A percentile compares a stretch with the other conserved stretches of the same genome.
These are phyloP conservation scores for Tamias sibiricus DNA, from an alignment of 2,113 vertebrate genomes.

Conservation along the genomic window DNA sequence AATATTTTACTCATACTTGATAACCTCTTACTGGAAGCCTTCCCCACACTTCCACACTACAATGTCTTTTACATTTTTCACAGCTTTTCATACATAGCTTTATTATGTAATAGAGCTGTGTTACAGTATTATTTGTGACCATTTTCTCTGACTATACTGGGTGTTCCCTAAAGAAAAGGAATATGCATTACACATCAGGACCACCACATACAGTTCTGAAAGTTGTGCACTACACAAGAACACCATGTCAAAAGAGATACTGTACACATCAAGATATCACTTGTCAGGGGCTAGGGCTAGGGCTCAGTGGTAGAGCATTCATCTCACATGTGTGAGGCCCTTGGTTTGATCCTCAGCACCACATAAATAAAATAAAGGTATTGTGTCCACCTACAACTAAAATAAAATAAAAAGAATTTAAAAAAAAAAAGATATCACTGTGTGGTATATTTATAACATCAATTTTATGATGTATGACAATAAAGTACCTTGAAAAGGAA, in stretches of 20 bases:
- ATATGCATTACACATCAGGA: neutral
- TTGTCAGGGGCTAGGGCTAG: no score
- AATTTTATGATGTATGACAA: neutral
- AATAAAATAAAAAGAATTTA: no score
- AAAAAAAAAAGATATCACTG: no score
- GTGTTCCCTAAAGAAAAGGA: neutral
- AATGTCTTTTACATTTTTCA: neutral
- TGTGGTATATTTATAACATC: neutral
- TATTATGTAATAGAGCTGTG: no score
- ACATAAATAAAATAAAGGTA: no score
- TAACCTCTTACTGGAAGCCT: neutral
- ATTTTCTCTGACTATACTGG: neutral
- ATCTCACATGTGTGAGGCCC: no score
- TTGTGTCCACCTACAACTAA: no score
- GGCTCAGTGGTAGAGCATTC: no score
- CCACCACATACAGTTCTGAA: neutral
- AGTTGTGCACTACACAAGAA: neutral
- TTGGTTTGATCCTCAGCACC: no score
- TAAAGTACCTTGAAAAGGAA: neutral
- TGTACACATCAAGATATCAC: neutral
- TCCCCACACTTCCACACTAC: neutral
- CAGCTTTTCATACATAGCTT: neutral
- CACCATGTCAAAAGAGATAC: neutral
- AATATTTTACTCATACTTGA: slow-evolving; percentile 9
- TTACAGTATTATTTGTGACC: neutral